A percentile compares a stretch with the other conserved stretches of the same genome.
These are phyloP conservation scores for Drosophila pruinosa DNA, from an alignment of 1,140 invertebrate species.

Conservation along the genomic window DNA sequence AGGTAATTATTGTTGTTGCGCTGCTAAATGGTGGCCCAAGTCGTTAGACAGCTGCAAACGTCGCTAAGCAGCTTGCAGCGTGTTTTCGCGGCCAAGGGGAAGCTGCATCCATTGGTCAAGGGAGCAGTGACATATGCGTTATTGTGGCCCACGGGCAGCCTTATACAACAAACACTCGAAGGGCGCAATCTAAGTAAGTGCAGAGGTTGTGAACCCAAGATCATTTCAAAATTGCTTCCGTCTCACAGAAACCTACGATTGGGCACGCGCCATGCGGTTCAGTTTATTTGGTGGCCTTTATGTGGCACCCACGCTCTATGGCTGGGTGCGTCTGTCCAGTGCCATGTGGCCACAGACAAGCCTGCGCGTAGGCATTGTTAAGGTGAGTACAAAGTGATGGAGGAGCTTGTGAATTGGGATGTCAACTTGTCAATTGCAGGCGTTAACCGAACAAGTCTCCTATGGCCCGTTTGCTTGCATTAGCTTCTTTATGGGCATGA, in stretches of 20 bases:
- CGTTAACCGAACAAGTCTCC: constrained; percentile 90
- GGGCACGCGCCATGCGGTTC: constrained; percentile 86
- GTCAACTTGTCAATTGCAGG: constrained; percentile 85
- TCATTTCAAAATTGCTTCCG: not conserved
- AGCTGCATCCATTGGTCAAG: constrained; percentile 82
- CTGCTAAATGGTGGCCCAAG: constrained; percentile 38
- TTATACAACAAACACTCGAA: constrained; percentile 86
- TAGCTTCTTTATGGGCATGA: constrained; percentile 92
- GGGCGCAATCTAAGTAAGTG: constrained; percentile 78
- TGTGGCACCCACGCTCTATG: constrained; percentile 88
- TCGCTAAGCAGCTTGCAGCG: constrained; percentile 36
- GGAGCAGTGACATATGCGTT: constrained; percentile 89
- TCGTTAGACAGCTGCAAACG: constrained; percentile 41
- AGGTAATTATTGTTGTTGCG: not conserved
- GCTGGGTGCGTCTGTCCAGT: constrained; percentile 87
- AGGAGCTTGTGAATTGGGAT: too few species aligned
- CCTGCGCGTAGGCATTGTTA: constrained; percentile 87
- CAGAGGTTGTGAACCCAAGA: not conserved
- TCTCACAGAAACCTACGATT: constrained; percentile 83
- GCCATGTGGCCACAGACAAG: constrained; percentile 87
- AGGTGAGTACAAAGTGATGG: constrained; percentile 83
- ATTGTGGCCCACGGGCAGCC: constrained; percentile 88
- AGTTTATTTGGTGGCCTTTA: constrained; percentile 88
- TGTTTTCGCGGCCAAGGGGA: constrained; percentile 5
- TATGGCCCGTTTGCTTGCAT: constrained; percentile 91